Evolutionary conservation across 2,113 vertebrate genomes (phyloP).

Genomic region (Cercocebus atys): DNA sequence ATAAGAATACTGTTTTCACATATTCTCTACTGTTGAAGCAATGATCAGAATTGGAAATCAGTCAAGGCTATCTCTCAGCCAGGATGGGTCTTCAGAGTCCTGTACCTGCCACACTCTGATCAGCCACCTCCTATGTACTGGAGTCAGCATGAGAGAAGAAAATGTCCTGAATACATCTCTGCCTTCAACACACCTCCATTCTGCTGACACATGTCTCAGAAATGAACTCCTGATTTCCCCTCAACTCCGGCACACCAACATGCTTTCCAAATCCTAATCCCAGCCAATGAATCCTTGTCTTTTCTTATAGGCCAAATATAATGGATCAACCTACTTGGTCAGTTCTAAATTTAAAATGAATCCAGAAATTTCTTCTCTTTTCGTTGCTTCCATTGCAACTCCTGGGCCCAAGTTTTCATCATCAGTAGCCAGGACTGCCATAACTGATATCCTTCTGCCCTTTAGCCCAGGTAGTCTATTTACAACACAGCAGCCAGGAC

Average conservation of each 20-base stretch:
- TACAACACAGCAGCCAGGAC: background rate
- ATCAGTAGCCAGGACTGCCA: background rate
- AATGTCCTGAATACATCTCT: fast-evolving
- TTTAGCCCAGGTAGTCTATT: background rate
- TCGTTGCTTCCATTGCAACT: background rate
- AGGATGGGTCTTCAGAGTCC: background rate
- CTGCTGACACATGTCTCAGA: fast-evolving
- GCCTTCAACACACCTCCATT: background rate
- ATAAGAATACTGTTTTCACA: background rate
- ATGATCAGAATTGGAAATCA: background rate
- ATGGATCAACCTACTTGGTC: background rate
- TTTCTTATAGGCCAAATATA: background rate
- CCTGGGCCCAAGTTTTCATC: background rate
- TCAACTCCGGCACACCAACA: background rate
- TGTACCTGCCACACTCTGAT: fast-evolving
- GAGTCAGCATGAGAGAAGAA: background rate
- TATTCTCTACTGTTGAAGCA: background rate
- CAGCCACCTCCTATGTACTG: background rate
- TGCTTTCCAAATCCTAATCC: background rate
- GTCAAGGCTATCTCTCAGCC: background rate
- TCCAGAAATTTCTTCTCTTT: background rate
- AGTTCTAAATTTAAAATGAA: background rate
- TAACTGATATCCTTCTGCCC: background rate
- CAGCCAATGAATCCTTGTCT: too few relatives aligned
- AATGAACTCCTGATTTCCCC: background rate